A percentile compares a stretch with the other conserved stretches of the same genome.
Conservation (phyloP, 2,888 invertebrate species). For the Globia sparganii region DNA sequence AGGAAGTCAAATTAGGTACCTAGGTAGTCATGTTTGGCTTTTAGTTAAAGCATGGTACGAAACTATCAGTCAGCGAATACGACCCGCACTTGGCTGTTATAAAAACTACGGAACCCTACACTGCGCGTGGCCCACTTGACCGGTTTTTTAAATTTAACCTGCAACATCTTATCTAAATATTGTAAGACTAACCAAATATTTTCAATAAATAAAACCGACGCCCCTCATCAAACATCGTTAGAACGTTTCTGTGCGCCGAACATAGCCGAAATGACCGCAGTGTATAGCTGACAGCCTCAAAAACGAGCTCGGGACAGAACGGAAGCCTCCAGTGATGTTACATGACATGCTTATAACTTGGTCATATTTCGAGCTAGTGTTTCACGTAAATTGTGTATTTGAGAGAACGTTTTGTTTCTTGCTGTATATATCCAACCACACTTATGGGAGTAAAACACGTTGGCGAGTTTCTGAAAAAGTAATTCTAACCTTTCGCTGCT, state of each 20-base stretch:
- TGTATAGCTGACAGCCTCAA: slow-evolving; percentile 31
- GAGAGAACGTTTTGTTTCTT: background rate
- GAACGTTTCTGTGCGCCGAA: slow-evolving; percentile 10
- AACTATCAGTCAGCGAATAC: too few relatives aligned
- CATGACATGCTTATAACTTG: slow-evolving; percentile 26
- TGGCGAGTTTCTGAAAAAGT: background rate
- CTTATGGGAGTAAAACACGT: background rate
- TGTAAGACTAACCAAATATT: background rate
- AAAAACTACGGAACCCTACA: too few relatives aligned
- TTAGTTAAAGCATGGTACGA: too few relatives aligned
- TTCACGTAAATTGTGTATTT: background rate
- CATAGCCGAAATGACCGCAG: slow-evolving; percentile 28
- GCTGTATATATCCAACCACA: background rate
- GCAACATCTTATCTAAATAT: background rate
- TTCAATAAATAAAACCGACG: slow-evolving; percentile 24
- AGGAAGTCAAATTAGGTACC: too few relatives aligned
- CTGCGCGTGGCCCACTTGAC: too few relatives aligned
- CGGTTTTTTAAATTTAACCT: background rate
- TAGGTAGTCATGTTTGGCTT: too few relatives aligned
- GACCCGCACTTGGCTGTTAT: too few relatives aligned
- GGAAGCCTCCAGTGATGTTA: slow-evolving; percentile 6
- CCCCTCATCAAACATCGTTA: slow-evolving; percentile 42
- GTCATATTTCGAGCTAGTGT: background rate
- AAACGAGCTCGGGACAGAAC: slow-evolving; percentile 6
- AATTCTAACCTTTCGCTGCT: background rate